Evolutionary conservation across 2,113 vertebrate genomes (phyloP).

Genomic region (Cacatua alba): DNA sequence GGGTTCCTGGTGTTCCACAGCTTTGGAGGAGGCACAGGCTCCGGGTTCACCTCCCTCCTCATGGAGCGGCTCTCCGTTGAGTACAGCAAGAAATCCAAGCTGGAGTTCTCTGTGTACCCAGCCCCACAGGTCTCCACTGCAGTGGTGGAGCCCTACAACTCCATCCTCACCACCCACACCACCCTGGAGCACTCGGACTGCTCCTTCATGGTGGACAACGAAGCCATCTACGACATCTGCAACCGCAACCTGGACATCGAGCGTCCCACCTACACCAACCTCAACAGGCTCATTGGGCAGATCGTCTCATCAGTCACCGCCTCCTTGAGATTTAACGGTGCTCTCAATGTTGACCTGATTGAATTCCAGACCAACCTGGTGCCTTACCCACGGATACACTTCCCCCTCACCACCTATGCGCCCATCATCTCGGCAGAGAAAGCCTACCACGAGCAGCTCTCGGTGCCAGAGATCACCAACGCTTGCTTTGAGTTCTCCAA

Average conservation of each 20-base stretch:
- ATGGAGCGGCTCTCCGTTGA: slow-evolving; percentile 71
- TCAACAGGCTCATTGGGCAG: slow-evolving; percentile 71
- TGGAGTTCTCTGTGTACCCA: slow-evolving; percentile 83
- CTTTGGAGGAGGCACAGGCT: slow-evolving; percentile 69
- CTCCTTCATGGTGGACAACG: slow-evolving; percentile 84
- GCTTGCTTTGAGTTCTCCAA: slow-evolving; percentile 75
- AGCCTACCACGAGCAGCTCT: slow-evolving; percentile 74
- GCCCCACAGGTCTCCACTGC: slow-evolving; percentile 79
- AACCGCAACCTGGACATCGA: slow-evolving; percentile 72
- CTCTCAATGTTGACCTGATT: slow-evolving; percentile 70
- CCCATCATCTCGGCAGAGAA: slow-evolving; percentile 56
- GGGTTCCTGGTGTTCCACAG: slow-evolving; percentile 73
- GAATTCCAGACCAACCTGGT: slow-evolving; percentile 76
- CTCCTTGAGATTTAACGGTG: slow-evolving; percentile 67
- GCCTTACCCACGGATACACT: slow-evolving; percentile 70
- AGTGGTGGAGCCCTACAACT: slow-evolving; percentile 84
- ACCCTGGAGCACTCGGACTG: slow-evolving; percentile 83
- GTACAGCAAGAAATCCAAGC: slow-evolving; percentile 82
- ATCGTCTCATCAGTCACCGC: slow-evolving; percentile 62
- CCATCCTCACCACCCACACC: slow-evolving; percentile 84
- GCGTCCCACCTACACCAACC: slow-evolving; percentile 69
- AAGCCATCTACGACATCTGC: slow-evolving; percentile 81
- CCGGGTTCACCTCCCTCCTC: slow-evolving; percentile 62
- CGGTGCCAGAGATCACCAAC: slow-evolving; percentile 68
- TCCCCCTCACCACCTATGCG: slow-evolving; percentile 67